phyloP scores from a whole-genome alignment of 23 tunicate species.

The Clavelina lepadiformis region DNA sequence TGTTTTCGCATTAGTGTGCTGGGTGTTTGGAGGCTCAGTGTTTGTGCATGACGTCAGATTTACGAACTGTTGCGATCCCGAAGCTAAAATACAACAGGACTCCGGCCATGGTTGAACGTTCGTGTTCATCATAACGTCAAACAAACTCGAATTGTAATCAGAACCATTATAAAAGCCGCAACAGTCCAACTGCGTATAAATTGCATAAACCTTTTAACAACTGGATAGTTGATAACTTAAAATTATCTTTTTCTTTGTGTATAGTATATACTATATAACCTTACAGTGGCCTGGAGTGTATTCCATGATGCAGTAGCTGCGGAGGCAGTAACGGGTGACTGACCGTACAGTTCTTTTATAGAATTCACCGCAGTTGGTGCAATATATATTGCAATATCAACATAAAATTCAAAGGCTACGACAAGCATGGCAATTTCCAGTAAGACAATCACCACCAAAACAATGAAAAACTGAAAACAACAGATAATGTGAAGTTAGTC shows the following conservation, averaged over 20 bases:
- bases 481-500: too few species aligned
- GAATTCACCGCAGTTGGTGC: neutral
- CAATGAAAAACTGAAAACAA: too few species aligned
- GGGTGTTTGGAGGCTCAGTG: neutral
- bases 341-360: too few species aligned
- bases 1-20: neutral
- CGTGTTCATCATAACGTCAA: constrained; percentile 2
- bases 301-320: constrained; percentile 8
- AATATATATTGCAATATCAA: neutral
- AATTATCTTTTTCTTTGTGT: too few species aligned
- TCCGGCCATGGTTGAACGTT: constrained; percentile 10
- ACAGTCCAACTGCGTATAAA: too few species aligned
- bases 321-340: too few species aligned
- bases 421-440: neutral
- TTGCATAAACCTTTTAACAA: too few species aligned
- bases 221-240: too few species aligned
- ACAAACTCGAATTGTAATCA: constrained; percentile 3
- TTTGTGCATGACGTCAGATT: constrained; percentile 9
- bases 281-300: constrained; percentile 3
- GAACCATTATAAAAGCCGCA: constrained; percentile 11
- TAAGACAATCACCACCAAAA: neutral
- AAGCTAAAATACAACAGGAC: neutral
- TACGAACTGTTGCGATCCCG: neutral
- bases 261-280: too few species aligned
- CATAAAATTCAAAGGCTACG: constrained; percentile 5